phyloP scores from a whole-genome alignment of 2,888 invertebrate species.

The Lamellibrachia satsuma region DNA sequence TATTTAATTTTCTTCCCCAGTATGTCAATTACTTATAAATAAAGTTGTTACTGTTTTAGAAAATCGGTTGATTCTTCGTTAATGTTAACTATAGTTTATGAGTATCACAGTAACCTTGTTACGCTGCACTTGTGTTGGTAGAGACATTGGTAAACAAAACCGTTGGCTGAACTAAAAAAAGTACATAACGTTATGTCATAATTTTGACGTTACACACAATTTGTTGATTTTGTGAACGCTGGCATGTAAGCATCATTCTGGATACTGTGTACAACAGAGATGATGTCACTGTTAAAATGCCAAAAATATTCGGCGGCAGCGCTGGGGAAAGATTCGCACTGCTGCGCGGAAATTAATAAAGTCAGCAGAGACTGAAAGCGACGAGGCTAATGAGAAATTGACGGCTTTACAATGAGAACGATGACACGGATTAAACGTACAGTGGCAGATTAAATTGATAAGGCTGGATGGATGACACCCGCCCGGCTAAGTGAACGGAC shows the following conservation, averaged over 20 bases:
- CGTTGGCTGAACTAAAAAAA: neutral
- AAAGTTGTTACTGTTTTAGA: neutral
- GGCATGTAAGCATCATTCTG: neutral
- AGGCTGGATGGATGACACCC: neutral
- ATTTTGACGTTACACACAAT: neutral
- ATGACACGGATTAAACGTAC: neutral
- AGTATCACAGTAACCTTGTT: neutral
- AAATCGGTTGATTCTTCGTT: neutral
- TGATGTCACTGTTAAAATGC: neutral
- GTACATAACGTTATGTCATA: neutral
- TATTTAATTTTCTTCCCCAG: neutral
- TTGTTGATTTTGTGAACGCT: neutral
- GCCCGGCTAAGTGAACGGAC: neutral
- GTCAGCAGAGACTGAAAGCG: neutral
- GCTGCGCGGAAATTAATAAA: constrained; percentile 12
- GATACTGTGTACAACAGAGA: neutral
- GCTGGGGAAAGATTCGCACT: neutral
- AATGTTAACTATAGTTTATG: neutral
- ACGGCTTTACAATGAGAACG: neutral
- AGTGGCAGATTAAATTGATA: constrained; percentile 17
- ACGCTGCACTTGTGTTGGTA: neutral
- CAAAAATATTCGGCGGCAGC: neutral
- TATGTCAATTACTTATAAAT: neutral
- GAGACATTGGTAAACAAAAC: neutral
- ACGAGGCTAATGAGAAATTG: neutral